These are phyloP conservation scores for Augochlora pura DNA, from an alignment of 1,140 invertebrate genomes.

Conservation along the genomic window DNA sequence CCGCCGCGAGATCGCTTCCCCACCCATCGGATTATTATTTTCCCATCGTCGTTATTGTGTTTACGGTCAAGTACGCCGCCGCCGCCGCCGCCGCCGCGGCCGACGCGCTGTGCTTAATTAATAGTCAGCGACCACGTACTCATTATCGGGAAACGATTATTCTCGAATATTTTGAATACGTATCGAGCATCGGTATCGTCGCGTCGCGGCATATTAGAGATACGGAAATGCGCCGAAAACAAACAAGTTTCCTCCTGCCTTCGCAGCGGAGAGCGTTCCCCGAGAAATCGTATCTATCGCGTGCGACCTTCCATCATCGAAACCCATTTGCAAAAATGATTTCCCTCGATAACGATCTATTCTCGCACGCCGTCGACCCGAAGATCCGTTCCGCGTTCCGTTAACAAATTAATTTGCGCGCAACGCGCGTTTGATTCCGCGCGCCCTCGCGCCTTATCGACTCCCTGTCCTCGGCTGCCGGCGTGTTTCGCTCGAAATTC, in stretches of 20 bases:
- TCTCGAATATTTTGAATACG: conserved; percentile 41
- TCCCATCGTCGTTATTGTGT: background rate
- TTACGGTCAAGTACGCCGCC: conserved; percentile 5
- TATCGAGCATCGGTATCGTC: conserved; percentile 38
- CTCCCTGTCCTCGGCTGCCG: too few relatives aligned
- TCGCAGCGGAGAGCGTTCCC: background rate
- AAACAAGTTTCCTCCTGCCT: background rate
- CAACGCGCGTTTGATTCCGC: too few relatives aligned
- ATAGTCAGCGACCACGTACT: conserved; percentile 22
- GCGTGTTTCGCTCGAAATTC: too few relatives aligned
- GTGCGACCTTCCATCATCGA: background rate
- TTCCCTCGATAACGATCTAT: too few relatives aligned
- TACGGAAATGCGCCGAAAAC: conserved; percentile 31
- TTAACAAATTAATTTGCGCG: too few relatives aligned
- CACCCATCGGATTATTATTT: conserved; percentile 13
- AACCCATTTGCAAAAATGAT: background rate
- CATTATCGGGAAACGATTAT: conserved; percentile 46
- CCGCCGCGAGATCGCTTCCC: background rate
- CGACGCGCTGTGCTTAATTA: conserved; percentile 33
- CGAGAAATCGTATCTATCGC: background rate
- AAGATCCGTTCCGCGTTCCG: too few relatives aligned
- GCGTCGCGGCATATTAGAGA: background rate
- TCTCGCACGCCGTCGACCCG: too few relatives aligned
- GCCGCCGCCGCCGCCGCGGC: background rate
- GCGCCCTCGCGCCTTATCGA: too few relatives aligned